Evolutionary conservation across 1,140 invertebrate species (phyloP), one percentile per base, ranked within the genome.

Genomic region (Rhyzopertha dominica): DNA sequence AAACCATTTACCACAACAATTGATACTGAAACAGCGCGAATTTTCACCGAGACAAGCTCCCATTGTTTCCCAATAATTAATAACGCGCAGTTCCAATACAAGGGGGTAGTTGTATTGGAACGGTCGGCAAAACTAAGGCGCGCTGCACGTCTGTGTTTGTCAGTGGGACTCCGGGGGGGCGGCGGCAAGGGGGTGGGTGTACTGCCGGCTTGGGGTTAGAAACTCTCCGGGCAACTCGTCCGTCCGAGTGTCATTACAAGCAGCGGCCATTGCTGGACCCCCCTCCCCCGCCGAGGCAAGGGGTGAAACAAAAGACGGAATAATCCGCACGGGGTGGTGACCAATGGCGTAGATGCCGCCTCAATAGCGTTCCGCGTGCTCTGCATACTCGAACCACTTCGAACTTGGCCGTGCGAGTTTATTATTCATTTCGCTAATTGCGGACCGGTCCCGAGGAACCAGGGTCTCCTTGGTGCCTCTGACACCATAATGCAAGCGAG

Each of bases 251-350:
- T 65, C 61, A 65, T 65, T 65, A 65, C 61, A 63, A 65, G 55
- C 48, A 35, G 39, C 47, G 47, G 47, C 47, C 47, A 49, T 49
- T 42, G 47, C 47, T 49, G 31, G 47, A 35, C 31, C 40, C 39
- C 40, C 35, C 35, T 36, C 30, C 29, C 13, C 16, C 40, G 9
- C 28, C 30, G 29, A 28, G 43, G 34, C 50, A 52, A 42, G 53
- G 56, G 61, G 56, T 61, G 62, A 64, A 64, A 64, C 62, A 64
- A 64, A 64, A 64, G 62, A 64, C 59, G 56, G 62, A 64, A 64
- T 64, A 64, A 64, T 64, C 62, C 62, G 62, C 62, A 64, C n/a
- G 62, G 58, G 59, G 53, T 53, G 62, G 47, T 64, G 62, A 64
- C 62, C 62, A 64, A 64, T 64, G 59, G 62, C 62, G 58, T 49